These are phyloP conservation scores for Prionailurus viverrinus DNA, from an alignment of 2,113 vertebrate genomes.

Conservation along the genomic window DNA sequence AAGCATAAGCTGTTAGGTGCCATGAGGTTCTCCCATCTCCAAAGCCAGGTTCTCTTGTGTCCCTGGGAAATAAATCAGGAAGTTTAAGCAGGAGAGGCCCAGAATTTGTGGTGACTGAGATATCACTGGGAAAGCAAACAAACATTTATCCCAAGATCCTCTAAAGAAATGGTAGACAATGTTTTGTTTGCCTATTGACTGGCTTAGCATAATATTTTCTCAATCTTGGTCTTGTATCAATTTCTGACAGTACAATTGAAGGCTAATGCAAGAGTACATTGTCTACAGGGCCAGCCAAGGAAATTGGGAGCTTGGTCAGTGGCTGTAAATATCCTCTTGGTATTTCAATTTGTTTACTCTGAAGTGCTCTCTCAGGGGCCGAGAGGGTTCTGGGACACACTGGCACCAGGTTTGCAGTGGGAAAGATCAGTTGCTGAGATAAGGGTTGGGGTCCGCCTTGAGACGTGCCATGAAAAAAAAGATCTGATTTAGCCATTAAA, in stretches of 20 bases:
- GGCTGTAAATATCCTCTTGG: slow-evolving; percentile 91
- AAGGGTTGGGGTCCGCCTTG: slow-evolving; percentile 89
- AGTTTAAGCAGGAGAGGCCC: slow-evolving; percentile 70
- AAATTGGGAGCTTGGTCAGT: slow-evolving; percentile 88
- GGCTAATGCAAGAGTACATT: slow-evolving; percentile 82
- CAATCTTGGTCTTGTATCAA: slow-evolving; percentile 82
- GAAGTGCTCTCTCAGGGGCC: slow-evolving; percentile 75
- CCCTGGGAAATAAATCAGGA: slow-evolving; percentile 74
- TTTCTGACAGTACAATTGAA: slow-evolving; percentile 86
- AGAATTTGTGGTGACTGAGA: slow-evolving; percentile 72
- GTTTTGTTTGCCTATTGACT: slow-evolving; percentile 84
- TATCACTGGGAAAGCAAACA: slow-evolving; percentile 87
- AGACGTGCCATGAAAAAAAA: slow-evolving; percentile 84
- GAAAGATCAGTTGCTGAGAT: slow-evolving; percentile 91
- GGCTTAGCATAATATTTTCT: slow-evolving; percentile 87
- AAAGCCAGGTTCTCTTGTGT: slow-evolving; percentile 56
- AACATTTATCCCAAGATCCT: slow-evolving; percentile 60
- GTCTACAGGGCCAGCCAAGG: slow-evolving; percentile 87
- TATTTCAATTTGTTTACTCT: slow-evolving; percentile 88
- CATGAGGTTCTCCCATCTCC: neutral
- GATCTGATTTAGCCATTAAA: slow-evolving; percentile 89
- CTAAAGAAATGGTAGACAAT: slow-evolving; percentile 35
- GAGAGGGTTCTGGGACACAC: slow-evolving; percentile 88
- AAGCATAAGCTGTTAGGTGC: neutral
- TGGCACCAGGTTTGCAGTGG: slow-evolving; percentile 92